These are phyloP conservation scores for Branchellion lobata DNA, from an alignment of 2,888 invertebrate genomes.

Conservation along the genomic window DNA sequence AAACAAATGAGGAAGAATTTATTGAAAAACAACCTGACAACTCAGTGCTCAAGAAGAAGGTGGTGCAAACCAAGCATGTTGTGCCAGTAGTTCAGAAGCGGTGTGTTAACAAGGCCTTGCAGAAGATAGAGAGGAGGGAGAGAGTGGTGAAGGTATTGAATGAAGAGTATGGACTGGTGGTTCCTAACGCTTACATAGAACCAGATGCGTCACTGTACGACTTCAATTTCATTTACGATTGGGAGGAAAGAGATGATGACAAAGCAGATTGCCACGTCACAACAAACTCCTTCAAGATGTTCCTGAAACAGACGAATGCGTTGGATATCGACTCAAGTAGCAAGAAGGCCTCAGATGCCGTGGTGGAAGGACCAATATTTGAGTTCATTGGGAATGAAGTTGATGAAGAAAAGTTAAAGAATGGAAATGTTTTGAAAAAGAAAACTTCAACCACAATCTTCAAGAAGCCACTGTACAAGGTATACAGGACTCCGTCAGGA, in stretches of 20 bases:
- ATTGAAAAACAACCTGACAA: conserved; percentile 1
- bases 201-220: not conserved
- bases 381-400: not conserved
- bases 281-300: conserved; percentile 1
- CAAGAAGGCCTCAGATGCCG: not conserved
- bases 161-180: not conserved
- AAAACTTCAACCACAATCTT: not conserved
- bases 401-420: not conserved
- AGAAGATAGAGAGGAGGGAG: conserved; percentile 14
- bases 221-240: not conserved
- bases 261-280: not conserved
- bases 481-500: not conserved
- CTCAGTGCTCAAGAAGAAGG: conserved; percentile 10
- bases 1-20: not conserved
- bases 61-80: not conserved
- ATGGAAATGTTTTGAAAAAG: not conserved
- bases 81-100: not conserved
- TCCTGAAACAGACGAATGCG: not conserved
- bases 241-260: not conserved
- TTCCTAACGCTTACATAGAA: conserved; percentile 4
- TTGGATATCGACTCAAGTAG: not conserved
- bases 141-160: not conserved
- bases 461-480: conserved; percentile 21
- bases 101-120: not conserved
- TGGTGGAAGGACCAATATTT: conserved; percentile 21